Base-by-base conservation (phyloP, 2,888 invertebrate genomes). In the Drosophila subquinaria region DNA sequence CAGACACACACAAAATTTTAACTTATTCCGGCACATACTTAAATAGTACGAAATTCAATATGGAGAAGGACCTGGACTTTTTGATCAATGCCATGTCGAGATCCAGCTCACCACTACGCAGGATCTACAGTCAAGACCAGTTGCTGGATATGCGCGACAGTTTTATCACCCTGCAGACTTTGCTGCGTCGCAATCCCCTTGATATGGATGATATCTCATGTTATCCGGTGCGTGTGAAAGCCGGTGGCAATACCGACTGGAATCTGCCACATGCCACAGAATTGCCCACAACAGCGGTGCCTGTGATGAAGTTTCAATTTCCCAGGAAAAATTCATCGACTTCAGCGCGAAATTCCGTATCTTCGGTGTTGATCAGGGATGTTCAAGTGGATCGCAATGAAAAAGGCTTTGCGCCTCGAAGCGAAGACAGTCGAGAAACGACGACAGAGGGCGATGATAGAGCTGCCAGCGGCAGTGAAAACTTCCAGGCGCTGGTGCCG, bases 51-150 rank as follows among this genome's bases (percentile, higher is more conserved):
- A 55, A 42, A 55, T 27, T 42, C 9, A 48, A 48, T 27, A 85
- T 85, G 88, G 85, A 89, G 9, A 33, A 74, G 13, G 88, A 85
- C 11, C 48, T 85, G 10, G 72, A 88, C 8, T 88, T 82, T 50
- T 42, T 85, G n/a, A 85, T 85, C 1, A 65, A 53, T 4, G 77
- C 85, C 3, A 27, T 85, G 55, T 80, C 88, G n/a, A 35, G 65
- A n/a, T 30, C 69, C 5, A 30, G 66, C 5, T 73, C 85, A 0
- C 79, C 64, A 0, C 30, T 85, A 0, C 66, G 82, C 33, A 6
- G 27, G 3, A 38, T 43, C 2, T 82, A 74, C 23, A 70, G 62
- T 9, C 50, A 43, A 10, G 52, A 42, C 0, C 63, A 89, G 68
- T 8, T 85, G 3, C n/a, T n/a, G n/a, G 86, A 82, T 5, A 85